Base-by-base conservation (phyloP, 2,888 invertebrate genomes). In the Drosophila demipolita region DNA sequence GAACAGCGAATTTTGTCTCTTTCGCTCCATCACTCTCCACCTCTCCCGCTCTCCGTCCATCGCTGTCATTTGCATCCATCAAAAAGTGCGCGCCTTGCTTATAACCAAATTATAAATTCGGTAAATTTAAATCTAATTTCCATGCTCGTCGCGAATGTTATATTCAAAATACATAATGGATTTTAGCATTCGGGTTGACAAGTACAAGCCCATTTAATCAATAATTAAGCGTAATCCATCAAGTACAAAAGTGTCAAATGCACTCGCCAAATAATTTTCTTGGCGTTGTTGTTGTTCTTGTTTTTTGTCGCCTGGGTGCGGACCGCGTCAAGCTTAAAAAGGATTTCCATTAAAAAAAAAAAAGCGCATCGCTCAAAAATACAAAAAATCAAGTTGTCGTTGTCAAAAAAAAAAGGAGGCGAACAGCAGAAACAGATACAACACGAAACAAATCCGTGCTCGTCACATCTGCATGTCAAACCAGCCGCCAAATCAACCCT, bases 171-270 rank as follows among this genome's bases (percentile, higher is more conserved):
- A 71, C 62, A 71, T 87, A 87, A 87, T 89, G 89, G 87, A 87
- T 87, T 82, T 82, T 67, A 35, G 72, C 73, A 73, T 78, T 48
- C 33, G 63, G 71, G 60, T 69, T 90, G 89, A 88, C 83, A 90
- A 85, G 82, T 87, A 82, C 89, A 88, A 89, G 80, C 86, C 78
- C 80, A 79, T 90, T 91, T 91, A 91, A 92, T 91, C 91, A 90
- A 91, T 92, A 92, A 92, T 92, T 92, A 92, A 84, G 80, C 79
- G 78, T 92, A 92, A 93, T 93, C 93, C 93, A 93, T 93, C 93
- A 93, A 89, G 78, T 87, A 89, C 82, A 90, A 92, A 91, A 91
- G 87, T 93, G 93, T 93, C 93, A 93, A 92, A 90, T 88, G 91
- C 93, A 93, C 87, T 92, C 92, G 92, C 90, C 87, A 87, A 73